These are phyloP conservation scores for Seira sanloemensis DNA, from an alignment of 2,888 invertebrate genomes.

Conservation along the genomic window DNA sequence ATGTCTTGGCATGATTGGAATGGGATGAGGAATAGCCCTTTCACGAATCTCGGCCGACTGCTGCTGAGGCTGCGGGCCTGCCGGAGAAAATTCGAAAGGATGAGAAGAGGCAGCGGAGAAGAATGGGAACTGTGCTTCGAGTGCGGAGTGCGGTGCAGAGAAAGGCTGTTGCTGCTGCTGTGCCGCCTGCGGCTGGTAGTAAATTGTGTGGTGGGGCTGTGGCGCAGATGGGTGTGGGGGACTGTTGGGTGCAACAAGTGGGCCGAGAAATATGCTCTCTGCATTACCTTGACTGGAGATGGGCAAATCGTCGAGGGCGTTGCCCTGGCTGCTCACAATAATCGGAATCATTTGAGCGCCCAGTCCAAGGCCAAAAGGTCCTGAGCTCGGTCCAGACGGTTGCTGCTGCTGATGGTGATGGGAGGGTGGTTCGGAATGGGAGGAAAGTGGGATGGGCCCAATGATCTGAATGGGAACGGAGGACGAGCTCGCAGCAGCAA, in stretches of 20 bases:
- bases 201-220: slow-evolving; percentile 26
- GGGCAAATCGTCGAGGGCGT: slow-evolving; percentile 37
- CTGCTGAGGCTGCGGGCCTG: slow-evolving; percentile 29
- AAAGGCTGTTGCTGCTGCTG: slow-evolving; percentile 46
- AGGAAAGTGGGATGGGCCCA: slow-evolving; percentile 70
- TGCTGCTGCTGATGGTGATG: not conserved
- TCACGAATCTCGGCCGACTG: slow-evolving; percentile 69
- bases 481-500: slow-evolving; percentile 75
- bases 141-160: slow-evolving; percentile 38
- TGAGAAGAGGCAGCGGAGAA: slow-evolving; percentile 44
- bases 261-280: slow-evolving; percentile 57
- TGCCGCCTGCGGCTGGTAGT: slow-evolving; percentile 43
- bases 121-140: slow-evolving; percentile 59
- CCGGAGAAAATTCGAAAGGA: slow-evolving; percentile 62
- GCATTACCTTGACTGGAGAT: slow-evolving; percentile 51
- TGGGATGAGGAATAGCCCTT: slow-evolving; percentile 71
- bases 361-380: slow-evolving; percentile 33
- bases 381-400: slow-evolving; percentile 20
- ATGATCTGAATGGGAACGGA: slow-evolving; percentile 77
- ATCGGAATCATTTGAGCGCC: slow-evolving; percentile 49
- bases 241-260: slow-evolving; percentile 26
- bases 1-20: slow-evolving; percentile 72
- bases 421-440: slow-evolving; percentile 31
- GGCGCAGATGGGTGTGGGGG: slow-evolving; percentile 7
- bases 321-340: slow-evolving; percentile 44